Evolutionary conservation across 2,888 invertebrate species (phyloP).

Genomic region (Cheilosia variabilis): DNA sequence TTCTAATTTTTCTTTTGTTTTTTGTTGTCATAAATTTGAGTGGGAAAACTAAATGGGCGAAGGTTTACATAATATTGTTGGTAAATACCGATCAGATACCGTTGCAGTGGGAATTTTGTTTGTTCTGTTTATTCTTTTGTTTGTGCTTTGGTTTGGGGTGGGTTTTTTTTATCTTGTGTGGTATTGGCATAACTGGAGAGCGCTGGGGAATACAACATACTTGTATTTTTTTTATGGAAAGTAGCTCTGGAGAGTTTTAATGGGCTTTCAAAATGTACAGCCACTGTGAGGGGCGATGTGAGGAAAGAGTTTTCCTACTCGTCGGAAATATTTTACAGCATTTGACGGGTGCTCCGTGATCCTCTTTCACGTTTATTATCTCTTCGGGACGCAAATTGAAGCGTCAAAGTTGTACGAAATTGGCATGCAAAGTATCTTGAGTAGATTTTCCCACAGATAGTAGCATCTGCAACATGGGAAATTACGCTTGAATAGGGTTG

Average conservation of each 20-base stretch:
- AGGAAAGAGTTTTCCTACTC: too few relatives aligned
- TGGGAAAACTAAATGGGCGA: conserved; percentile 39
- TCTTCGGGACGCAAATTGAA: too few relatives aligned
- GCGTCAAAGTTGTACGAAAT: too few relatives aligned
- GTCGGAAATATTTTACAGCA: too few relatives aligned
- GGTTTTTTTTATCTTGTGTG: neutral
- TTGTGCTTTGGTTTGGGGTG: neutral
- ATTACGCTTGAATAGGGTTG: too few relatives aligned
- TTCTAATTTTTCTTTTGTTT: conserved; percentile 12
- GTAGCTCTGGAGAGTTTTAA: neutral
- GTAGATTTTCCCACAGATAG: too few relatives aligned
- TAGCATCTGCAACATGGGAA: too few relatives aligned
- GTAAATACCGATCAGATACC: conserved; percentile 44
- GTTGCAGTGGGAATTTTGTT: conserved; percentile 29
- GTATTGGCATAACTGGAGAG: neutral
- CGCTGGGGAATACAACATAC: neutral
- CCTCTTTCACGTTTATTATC: too few relatives aligned
- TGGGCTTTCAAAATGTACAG: neutral
- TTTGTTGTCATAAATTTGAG: conserved; percentile 30
- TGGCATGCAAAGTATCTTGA: too few relatives aligned
- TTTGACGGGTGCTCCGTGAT: too few relatives aligned
- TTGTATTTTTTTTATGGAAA: neutral
- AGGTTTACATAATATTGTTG: conserved; percentile 47
- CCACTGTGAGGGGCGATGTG: too few relatives aligned
- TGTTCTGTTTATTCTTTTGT: conserved; percentile 19